Evolutionary conservation across 1,140 invertebrate genomes (phyloP), one percentile per base, ranked within the genome.

Genomic region (Trachymyrmex septentrionalis): DNA sequence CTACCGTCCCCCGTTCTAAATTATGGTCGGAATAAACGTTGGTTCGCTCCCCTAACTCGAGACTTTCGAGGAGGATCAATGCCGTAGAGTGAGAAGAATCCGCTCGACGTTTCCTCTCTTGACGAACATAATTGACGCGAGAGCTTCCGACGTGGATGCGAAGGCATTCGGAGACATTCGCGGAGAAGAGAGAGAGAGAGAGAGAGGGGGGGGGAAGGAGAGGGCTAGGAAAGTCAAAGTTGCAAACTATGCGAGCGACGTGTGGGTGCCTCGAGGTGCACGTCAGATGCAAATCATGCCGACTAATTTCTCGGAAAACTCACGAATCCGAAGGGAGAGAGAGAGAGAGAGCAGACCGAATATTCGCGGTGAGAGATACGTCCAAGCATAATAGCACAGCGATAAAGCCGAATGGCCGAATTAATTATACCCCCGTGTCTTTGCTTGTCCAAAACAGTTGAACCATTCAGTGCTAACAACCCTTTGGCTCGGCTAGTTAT

Each of bases 261-360:
- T 93, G 90, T 93, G 90, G 93, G 92, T 92, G 91, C 93, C 91
- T 91, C 86, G 90, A 92, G 92, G 92, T 90, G 88, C 87, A 94
- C 93, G 94, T 95, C 94, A 94, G 94, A 95, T 94, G 94, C 94
- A 94, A 95, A 94, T 95, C 94, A 94, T 92, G 92, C 89, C 90
- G 89, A 92, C 93, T 94, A 95, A 95, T 94, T 95, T 94, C 92
- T 93, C 93, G 93, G 92, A 94, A 94, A 94, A 95, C 93, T 94
- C 90, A 88, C 86, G 90, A 90, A 93, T 93, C 81, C 88, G 80
- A 53, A 61, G 88, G 88, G 61, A 38, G 34, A 38, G 30, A 30
- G 30, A 30, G 30, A 61, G 67, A 27, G 67, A 64, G 78, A 88
- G 88, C 50, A n/a, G 16, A 63, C 63, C 66, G 67, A 78, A 89